Base-by-base conservation (phyloP, 2,888 invertebrate species). In the Tolmerus cingulatus region DNA sequence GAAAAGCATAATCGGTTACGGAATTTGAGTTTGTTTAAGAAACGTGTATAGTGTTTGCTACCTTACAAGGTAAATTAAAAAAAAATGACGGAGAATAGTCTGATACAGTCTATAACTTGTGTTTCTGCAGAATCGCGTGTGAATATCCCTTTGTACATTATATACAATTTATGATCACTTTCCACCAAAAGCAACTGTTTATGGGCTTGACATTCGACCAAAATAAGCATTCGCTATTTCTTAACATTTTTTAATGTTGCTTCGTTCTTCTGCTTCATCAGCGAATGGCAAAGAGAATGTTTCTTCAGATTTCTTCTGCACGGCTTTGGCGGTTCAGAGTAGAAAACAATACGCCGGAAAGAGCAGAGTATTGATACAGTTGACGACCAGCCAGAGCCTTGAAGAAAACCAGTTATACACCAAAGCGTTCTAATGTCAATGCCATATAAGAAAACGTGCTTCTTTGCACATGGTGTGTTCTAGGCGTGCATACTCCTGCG, bases 361-460 rank as follows among this genome's bases (percentile, higher is more conserved):
- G 66, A 66, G 19, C n/a, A 43, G 40, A 40, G 78, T 66, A 66
- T 78, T 78, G 78, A 40, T 78, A 89, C 88, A 89, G 89, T 89
- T 90, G 89, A 88, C 89, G 88, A 89, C 89, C 88, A 88, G 88
- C 88, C 89, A 90, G 90, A 91, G 91, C 92, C 92, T 92, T 92
- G 91, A 92, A 90, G 90, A 91, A 66, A 92, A 92, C 92, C 91
- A 91, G 92, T 92, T 91, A n/a, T n/a, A 88, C 88, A 89, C 23
- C 23, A 12, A 66, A 66, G 89, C 90, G 90, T 91, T 92, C 92
- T 92, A 92, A 92, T 92, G 92, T 92, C 92, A 92, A 92, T 92
- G 92, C 91, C 92, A 92, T 90, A 88, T 86, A 88, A 88, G 86
- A 78, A 77, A 87, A 87, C 87, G 46, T 86, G 76, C 87, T 79